Conservation (phyloP, 2,113 vertebrate species). For the Callopanchax toddi region DNA sequence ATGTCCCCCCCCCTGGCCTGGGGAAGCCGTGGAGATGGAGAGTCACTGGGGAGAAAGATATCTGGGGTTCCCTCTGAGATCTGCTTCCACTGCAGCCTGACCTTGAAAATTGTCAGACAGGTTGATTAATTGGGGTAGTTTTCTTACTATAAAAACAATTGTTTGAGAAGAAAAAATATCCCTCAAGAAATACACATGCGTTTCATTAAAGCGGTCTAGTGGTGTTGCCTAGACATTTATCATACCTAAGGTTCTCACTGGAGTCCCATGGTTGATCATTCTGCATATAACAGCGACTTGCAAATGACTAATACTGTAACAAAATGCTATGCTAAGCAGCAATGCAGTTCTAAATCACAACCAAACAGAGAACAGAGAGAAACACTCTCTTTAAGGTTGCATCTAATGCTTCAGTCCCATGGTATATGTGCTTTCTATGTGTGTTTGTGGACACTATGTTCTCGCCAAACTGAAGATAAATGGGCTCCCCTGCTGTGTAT, state of each 20-base stretch:
- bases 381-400: background rate
- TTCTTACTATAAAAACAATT: no score
- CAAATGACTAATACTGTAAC: background rate
- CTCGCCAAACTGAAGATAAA: conserved; percentile 40
- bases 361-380: background rate
- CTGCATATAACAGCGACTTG: background rate
- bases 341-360: background rate
- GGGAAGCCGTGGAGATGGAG: no score
- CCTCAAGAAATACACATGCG: no score
- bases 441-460: conserved; percentile 25
- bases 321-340: background rate
- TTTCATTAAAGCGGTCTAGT: no score
- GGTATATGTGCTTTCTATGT: background rate
- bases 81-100: no score
- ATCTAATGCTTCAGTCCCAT: background rate
- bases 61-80: no score
- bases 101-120: no score
- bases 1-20: no score
- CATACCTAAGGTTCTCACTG: background rate
- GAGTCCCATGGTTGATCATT: background rate
- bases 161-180: no score
- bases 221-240: no score
- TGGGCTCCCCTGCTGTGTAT: conserved; percentile 33
- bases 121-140: no score
- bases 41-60: no score